Evolutionary conservation across 2,888 invertebrate species (phyloP).

Genomic region (Campopleginae sp.): DNA sequence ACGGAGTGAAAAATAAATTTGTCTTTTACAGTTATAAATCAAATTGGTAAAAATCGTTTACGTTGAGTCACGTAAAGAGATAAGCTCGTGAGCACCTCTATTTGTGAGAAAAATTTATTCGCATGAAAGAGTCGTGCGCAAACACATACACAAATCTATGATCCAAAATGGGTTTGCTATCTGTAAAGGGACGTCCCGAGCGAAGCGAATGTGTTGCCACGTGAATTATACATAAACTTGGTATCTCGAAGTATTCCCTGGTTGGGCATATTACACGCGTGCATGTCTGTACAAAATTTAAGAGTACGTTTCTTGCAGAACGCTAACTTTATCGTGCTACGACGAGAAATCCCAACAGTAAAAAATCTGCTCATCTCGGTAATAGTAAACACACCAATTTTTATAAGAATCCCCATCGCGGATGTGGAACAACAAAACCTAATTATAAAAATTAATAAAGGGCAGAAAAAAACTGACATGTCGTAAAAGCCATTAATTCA

Average conservation of each 20-base stretch:
- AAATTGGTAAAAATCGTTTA: not conserved
- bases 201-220: conserved; percentile 37
- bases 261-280: conserved; percentile 1
- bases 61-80: conserved; percentile 5
- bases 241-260: conserved; percentile 50
- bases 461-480: not conserved
- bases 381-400: conserved; percentile 25
- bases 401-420: not conserved
- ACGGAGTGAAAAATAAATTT: not conserved
- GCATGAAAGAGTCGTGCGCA: conserved; percentile 3
- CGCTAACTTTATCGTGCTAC: conserved; percentile 28
- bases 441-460: not conserved
- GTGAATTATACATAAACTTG: conserved; percentile 67
- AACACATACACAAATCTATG: conserved; percentile 34
- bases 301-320: conserved; percentile 33
- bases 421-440: not conserved
- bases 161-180: conserved; percentile 51
- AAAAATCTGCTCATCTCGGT: conserved; percentile 3
- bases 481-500: not conserved
- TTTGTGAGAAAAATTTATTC: conserved; percentile 37
- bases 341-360: not conserved
- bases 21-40: not conserved
- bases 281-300: conserved; percentile 13
- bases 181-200: conserved; percentile 23
- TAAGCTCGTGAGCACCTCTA: not conserved